Conservation (phyloP, 2,113 vertebrate genomes). For the Rhinopithecus roxellana region DNA sequence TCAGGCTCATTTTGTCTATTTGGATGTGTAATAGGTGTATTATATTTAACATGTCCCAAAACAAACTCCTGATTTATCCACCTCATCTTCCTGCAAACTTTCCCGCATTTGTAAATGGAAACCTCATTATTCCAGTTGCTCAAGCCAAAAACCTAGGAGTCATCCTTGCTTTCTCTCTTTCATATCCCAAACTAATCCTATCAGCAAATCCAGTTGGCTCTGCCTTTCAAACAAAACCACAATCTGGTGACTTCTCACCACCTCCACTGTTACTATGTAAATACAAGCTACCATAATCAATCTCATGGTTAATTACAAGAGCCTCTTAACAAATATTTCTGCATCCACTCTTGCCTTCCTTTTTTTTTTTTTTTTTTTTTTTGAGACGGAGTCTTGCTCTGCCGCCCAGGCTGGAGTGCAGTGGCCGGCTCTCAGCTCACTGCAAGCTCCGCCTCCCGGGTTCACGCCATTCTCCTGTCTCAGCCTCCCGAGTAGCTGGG, state of each 20-base stretch:
- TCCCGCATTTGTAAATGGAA: neutral
- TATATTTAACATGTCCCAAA: neutral
- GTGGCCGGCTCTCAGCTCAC: no score
- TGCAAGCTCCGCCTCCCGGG: no score
- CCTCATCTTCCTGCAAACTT: neutral
- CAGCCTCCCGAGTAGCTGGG: no score
- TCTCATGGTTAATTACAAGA: neutral
- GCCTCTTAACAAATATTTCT: neutral
- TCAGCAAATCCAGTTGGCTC: neutral
- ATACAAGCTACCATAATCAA: neutral
- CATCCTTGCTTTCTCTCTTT: neutral
- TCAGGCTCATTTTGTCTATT: neutral
- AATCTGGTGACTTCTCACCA: neutral
- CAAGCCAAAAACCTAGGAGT: neutral
- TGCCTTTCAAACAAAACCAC: neutral
- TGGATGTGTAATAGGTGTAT: neutral
- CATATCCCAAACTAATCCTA: neutral
- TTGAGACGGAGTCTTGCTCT: no score
- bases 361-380: no score
- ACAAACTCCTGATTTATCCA: neutral
- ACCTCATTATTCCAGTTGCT: neutral
- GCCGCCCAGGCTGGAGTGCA: no score
- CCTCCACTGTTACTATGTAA: neutral
- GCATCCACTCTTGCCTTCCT: neutral
- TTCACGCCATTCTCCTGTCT: no score